These are phyloP conservation scores for Engystomops pustulosus DNA, from an alignment of 2,113 vertebrate species.

Conservation along the genomic window DNA sequence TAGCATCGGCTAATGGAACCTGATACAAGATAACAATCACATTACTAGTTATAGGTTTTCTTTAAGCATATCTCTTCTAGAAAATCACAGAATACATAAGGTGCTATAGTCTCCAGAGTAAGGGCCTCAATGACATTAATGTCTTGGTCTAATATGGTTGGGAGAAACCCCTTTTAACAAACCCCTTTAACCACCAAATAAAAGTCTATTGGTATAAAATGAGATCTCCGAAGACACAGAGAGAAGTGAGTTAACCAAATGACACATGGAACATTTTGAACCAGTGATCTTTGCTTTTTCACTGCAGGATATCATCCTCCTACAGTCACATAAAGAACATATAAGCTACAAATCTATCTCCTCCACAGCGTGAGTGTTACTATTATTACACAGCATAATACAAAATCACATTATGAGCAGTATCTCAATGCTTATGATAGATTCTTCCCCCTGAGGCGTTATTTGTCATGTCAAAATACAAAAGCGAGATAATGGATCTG, in stretches of 20 bases:
- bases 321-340: constrained; percentile 9
- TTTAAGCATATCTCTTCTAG: too few relatives aligned
- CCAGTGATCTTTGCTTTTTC: not conserved
- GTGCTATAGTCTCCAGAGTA: too few relatives aligned
- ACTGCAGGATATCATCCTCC: constrained; percentile 5
- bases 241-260: constrained; percentile 6
- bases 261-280: not conserved
- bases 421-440: constrained; percentile 28
- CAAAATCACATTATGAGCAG: constrained; percentile 39
- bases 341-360: constrained; percentile 24
- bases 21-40: too few relatives aligned
- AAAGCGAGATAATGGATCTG: constrained; percentile 49
- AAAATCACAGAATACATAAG: too few relatives aligned
- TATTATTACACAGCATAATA: constrained; percentile 39
- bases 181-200: too few relatives aligned
- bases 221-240: not conserved
- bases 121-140: too few relatives aligned
- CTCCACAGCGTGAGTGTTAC: constrained; percentile 22
- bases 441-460: constrained; percentile 28
- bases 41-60: too few relatives aligned
- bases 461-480: constrained; percentile 43
- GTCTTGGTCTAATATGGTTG: too few relatives aligned
- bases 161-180: too few relatives aligned
- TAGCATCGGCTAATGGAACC: too few relatives aligned
- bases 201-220: not conserved